Evolutionary conservation across 2,888 invertebrate species (phyloP).

Genomic region (Drosophila mercatorum): DNA sequence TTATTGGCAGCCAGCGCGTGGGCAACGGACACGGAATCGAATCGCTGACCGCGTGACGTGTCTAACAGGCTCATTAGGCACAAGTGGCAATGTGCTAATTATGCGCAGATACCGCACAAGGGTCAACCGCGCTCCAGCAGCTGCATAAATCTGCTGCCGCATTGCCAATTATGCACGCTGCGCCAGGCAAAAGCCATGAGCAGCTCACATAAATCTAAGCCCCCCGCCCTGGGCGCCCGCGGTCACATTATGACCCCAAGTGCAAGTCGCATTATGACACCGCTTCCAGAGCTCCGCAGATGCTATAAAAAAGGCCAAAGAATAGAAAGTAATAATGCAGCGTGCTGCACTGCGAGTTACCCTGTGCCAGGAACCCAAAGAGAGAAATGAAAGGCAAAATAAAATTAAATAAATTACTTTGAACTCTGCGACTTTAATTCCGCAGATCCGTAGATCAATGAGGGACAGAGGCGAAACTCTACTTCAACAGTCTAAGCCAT

Average conservation of each 20-base stretch:
- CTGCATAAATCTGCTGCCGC: conserved; percentile 57
- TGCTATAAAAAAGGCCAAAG: conserved; percentile 23
- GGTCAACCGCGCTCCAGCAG: conserved; percentile 40
- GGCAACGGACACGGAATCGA: conserved; percentile 21
- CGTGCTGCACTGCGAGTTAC: conserved; percentile 1
- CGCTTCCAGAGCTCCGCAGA: conserved; percentile 23
- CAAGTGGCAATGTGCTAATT: conserved; percentile 83
- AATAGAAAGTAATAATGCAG: neutral
- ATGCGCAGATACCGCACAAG: conserved; percentile 56
- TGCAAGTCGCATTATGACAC: conserved; percentile 75
- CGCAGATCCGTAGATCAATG: neutral
- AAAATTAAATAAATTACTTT: neutral
- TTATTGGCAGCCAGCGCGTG: conserved; percentile 64
- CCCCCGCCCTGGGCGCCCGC: conserved; percentile 14
- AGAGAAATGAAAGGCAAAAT: neutral
- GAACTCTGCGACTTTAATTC: too few relatives aligned
- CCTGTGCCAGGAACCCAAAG: neutral
- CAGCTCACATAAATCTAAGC: conserved; percentile 68
- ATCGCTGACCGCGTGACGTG: conserved; percentile 60
- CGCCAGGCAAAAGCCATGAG: conserved; percentile 34
- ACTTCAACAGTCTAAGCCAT: neutral
- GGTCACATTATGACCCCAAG: conserved; percentile 50
- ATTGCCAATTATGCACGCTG: conserved; percentile 77
- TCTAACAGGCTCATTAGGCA: conserved; percentile 83
- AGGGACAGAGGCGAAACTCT: too few relatives aligned